phyloP scores from a whole-genome alignment of 2,113 vertebrate species.

The Rhea pennata region DNA sequence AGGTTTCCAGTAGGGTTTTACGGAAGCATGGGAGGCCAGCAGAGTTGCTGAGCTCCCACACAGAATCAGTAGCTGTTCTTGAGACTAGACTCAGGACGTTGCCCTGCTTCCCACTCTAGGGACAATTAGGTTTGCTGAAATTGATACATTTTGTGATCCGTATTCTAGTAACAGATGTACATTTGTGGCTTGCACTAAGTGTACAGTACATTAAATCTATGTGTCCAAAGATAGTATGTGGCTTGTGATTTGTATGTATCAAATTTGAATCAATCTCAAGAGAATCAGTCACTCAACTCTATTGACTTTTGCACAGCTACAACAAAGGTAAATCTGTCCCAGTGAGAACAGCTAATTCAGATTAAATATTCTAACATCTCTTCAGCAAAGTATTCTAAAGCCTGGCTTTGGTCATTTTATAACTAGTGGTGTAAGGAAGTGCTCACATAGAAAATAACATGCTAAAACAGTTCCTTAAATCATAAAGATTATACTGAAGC shows the following conservation, averaged over 20 bases:
- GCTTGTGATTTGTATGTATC: background rate
- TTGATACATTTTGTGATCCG: background rate
- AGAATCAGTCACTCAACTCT: background rate
- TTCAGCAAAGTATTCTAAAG: background rate
- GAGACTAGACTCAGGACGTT: background rate
- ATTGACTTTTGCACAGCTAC: background rate
- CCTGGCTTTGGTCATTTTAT: background rate
- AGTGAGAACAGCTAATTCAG: background rate
- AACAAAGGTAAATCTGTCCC: background rate
- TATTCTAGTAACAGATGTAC: background rate
- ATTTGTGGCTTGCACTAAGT: background rate
- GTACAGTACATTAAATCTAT: background rate
- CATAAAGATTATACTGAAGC: accelerated
- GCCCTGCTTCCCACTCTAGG: background rate
- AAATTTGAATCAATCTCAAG: conserved; percentile 1
- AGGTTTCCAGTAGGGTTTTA: background rate
- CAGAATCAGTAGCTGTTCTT: background rate
- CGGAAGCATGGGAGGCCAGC: background rate
- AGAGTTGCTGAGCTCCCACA: background rate
- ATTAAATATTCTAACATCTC: background rate
- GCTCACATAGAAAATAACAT: accelerated
- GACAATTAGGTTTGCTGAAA: background rate
- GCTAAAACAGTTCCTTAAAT: background rate
- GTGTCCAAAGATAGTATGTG: background rate
- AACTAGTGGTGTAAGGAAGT: background rate